Evolutionary conservation across 2,888 invertebrate species (phyloP).

Genomic region (Drosophila meridionalis): DNA sequence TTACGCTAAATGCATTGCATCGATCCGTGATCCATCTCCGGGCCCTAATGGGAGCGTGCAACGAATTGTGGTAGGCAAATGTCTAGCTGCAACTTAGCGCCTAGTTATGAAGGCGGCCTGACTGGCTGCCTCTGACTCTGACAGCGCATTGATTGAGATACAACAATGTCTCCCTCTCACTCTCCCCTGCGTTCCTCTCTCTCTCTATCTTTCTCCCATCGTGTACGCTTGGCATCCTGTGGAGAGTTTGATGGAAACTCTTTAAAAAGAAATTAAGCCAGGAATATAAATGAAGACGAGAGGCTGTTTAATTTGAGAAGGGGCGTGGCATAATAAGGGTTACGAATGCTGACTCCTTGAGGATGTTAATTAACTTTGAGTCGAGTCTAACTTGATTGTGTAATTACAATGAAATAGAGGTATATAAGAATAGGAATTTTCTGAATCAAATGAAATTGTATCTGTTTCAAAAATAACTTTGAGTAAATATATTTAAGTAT

Average conservation of each 20-base stretch:
- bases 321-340: slow-evolving; percentile 4
- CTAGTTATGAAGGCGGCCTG: slow-evolving; percentile 41
- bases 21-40: slow-evolving; percentile 49
- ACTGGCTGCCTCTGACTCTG: background rate
- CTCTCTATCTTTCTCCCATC: background rate
- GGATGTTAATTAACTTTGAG: background rate
- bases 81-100: slow-evolving; percentile 58
- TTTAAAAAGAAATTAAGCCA: slow-evolving; percentile 13
- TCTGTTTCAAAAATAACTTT: too few relatives aligned
- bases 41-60: slow-evolving; percentile 52
- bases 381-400: background rate
- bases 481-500: too few relatives aligned
- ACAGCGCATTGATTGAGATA: slow-evolving; percentile 29
- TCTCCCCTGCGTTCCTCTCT: background rate
- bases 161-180: slow-evolving; percentile 12
- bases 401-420: background rate
- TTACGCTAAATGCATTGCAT: slow-evolving; percentile 64
- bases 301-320: background rate
- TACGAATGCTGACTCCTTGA: background rate
- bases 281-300: background rate
- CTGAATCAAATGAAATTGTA: too few relatives aligned
- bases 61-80: slow-evolving; percentile 63
- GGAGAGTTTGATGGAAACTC: slow-evolving; percentile 23
- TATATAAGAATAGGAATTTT: background rate
- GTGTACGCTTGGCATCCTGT: slow-evolving; percentile 50